Evolutionary conservation across 1,140 invertebrate genomes (phyloP), one percentile per base, ranked within the genome.

Genomic region (Dreissena polymorpha): DNA sequence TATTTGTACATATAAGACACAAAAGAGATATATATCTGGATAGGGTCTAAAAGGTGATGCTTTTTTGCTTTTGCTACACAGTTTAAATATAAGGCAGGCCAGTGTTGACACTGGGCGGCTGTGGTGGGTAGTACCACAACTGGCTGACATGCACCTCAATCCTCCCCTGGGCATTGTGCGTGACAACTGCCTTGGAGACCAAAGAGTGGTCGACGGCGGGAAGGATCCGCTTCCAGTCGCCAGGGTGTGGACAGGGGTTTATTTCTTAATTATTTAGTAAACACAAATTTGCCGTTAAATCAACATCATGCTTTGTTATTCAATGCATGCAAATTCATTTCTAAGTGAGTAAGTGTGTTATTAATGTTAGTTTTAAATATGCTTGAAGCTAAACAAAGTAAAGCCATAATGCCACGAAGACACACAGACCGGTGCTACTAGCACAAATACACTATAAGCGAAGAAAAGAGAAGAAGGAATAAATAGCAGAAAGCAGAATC

Each of bases 121-220:
- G n/a, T n/a, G n/a, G n/a, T n/a, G n/a, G n/a, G n/a, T n/a, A n/a
- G n/a, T n/a, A n/a, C 64, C 64, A 67, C 16, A 67, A 23, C 25
- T 67, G 16, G 21, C 10, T 67, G 10, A 23, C 10, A 10, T 23
- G 10, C 10, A 67, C 64, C 64, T 67, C 64, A 10, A 25, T 10
- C 64, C 64, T 10, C 10, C 64, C 64, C 64, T 67, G 64, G 10
- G 64, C 64, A 23, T 67, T 67, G 25, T 67, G 64, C 12, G 12
- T 10, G 12, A 67, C 64, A 16, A 67, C 12, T 10, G 64, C 64
- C 64, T 67, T 25, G 25, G 64, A 67, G 10, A 16, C 25, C 25
- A 10, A 16, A 10, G 10, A 14, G 16, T 67, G 16, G 25, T 67
- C 64, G 16, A 67, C 25, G 64, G 16, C 10, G 10, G 64, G 25